Percentiles rank a stretch among this genome's conserved stretches.
These are phyloP conservation scores for Sinohyriopsis cumingii DNA, from an alignment of 2,888 invertebrate species.

Conservation along the genomic window DNA sequence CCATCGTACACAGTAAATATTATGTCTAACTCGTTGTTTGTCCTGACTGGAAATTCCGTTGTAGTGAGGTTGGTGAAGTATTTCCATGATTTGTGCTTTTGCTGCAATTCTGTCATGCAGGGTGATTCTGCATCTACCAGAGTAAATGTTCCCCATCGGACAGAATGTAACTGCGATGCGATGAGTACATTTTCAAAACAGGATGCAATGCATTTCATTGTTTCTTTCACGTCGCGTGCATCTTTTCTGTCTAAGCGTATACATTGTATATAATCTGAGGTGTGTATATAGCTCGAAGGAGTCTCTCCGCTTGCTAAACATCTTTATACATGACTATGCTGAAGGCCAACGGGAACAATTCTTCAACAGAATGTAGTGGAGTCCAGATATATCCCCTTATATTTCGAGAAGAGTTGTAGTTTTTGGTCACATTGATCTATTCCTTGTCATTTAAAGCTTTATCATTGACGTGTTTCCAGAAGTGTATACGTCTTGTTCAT, in stretches of 20 bases:
- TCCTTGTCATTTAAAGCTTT: too few relatives aligned
- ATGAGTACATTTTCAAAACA: slow-evolving; percentile 59
- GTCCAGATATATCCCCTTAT: slow-evolving; percentile 33
- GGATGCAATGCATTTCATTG: slow-evolving; percentile 28
- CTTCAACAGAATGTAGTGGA: slow-evolving; percentile 13
- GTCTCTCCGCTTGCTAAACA: slow-evolving; percentile 45
- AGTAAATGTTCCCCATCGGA: too few relatives aligned
- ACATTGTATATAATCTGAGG: slow-evolving; percentile 64
- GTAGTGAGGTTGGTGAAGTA: too few relatives aligned
- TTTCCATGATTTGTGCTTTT: too few relatives aligned
- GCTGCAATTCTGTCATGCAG: too few relatives aligned
- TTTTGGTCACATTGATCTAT: too few relatives aligned
- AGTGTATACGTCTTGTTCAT: too few relatives aligned
- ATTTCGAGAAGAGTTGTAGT: too few relatives aligned
- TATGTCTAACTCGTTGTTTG: slow-evolving; percentile 61
- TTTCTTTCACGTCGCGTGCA: slow-evolving; percentile 15
- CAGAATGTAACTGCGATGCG: slow-evolving; percentile 13
- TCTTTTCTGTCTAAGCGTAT: slow-evolving; percentile 58
- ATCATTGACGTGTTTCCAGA: too few relatives aligned
- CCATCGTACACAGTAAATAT: slow-evolving; percentile 60
- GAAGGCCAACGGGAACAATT: slow-evolving; percentile 53
- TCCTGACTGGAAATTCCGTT: slow-evolving; percentile 65
- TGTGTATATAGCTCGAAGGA: slow-evolving; percentile 58
- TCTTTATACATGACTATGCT: slow-evolving; percentile 51
- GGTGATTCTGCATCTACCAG: too few relatives aligned